Percentiles rank a stretch among this genome's conserved stretches.
phyloP scores from a whole-genome alignment of 2,113 vertebrate genomes.

The Oryzias javanicus region DNA sequence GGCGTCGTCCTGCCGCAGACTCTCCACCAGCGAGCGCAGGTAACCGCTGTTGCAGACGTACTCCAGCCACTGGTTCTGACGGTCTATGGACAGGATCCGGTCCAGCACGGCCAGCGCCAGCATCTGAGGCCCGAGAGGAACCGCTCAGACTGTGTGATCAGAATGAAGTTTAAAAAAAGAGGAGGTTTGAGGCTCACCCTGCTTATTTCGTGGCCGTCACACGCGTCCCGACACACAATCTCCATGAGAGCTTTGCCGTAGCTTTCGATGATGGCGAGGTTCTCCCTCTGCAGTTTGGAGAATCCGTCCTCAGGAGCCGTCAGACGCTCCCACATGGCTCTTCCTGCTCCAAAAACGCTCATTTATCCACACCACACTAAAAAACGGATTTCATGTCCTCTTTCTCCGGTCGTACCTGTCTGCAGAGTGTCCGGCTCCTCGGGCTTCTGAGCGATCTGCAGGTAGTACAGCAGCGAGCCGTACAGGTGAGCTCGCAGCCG shows the following conservation, averaged over 20 bases:
- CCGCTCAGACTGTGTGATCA: neutral
- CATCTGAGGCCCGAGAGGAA: conserved; percentile 80
- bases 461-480: conserved; percentile 92
- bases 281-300: conserved; percentile 93
- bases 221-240: conserved; percentile 94
- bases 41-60: conserved; percentile 97
- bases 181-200: conserved; percentile 74
- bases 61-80: conserved; percentile 92
- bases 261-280: conserved; percentile 92
- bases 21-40: conserved; percentile 92
- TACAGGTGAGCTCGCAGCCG: conserved; percentile 93
- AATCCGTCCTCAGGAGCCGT: conserved; percentile 95
- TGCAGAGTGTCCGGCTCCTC: conserved; percentile 96
- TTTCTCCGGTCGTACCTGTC: conserved; percentile 80
- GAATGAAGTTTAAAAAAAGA: neutral
- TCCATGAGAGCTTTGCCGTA: conserved; percentile 96
- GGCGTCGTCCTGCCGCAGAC: conserved; percentile 87
- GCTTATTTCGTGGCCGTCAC: conserved; percentile 95
- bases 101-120: conserved; percentile 90
- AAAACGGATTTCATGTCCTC: too few species aligned
- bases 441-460: conserved; percentile 96
- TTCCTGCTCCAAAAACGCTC: conserved; percentile 75
- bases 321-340: conserved; percentile 94
- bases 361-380: too few species aligned
- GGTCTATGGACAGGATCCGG: conserved; percentile 91